A percentile compares a stretch with the other conserved stretches of the same genome.
Conservation (phyloP, 2,113 vertebrate genomes). For the Prietella phreatophila region DNA sequence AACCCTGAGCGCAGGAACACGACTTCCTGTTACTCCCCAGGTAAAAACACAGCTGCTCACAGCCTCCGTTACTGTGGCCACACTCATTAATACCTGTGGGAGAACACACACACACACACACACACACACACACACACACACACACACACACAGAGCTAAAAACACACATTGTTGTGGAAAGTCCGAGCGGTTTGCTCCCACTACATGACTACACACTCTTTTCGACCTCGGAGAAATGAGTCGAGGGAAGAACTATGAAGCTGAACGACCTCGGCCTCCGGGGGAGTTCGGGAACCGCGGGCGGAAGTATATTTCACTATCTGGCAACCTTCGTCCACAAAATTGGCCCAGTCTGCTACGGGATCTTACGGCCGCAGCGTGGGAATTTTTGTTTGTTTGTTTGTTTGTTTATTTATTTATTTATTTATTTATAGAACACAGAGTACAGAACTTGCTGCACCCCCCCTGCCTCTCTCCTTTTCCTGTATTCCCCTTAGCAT, state of each 20-base stretch:
- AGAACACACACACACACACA: too few relatives aligned
- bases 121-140: too few relatives aligned
- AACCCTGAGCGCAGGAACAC: conserved; percentile 82
- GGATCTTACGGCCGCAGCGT: not conserved
- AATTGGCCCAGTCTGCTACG: not conserved
- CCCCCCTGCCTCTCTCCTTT: not conserved
- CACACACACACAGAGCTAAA: not conserved
- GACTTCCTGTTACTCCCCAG: conserved; percentile 68
- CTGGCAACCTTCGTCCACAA: not conserved
- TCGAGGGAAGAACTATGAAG: not conserved
- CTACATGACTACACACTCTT: conserved; percentile 14
- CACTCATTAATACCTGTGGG: too few relatives aligned
- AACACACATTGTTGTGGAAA: not conserved
- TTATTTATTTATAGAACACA: not conserved
- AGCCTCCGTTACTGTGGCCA: too few relatives aligned
- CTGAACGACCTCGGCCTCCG: not conserved
- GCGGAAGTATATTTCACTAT: not conserved
- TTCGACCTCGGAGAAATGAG: not conserved
- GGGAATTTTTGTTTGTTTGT: not conserved
- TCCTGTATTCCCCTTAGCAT: not conserved
- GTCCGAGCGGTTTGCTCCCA: conserved; percentile 16
- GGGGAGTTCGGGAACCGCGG: not conserved
- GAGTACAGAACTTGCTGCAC: not conserved
- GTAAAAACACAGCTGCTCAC: conserved; percentile 84
- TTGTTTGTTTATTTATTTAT: too few relatives aligned